phyloP scores from a whole-genome alignment of 2,888 invertebrate species.

The Toxonevra muliebris region DNA sequence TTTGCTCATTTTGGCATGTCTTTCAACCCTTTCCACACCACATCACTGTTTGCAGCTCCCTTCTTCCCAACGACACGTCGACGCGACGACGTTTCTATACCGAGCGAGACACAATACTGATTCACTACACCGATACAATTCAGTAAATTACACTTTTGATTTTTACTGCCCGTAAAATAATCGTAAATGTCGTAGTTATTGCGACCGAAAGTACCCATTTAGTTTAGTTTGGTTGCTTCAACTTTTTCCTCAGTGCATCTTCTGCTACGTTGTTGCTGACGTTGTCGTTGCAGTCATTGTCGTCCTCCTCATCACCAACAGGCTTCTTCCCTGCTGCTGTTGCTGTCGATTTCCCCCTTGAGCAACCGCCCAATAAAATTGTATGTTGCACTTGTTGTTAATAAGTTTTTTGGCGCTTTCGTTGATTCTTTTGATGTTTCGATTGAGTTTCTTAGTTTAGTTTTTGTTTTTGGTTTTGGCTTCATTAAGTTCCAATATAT shows the following conservation, averaged over 20 bases:
- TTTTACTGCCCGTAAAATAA: constrained; percentile 66
- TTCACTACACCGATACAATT: constrained; percentile 47
- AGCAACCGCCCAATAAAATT: too few relatives aligned
- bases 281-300: constrained; percentile 15
- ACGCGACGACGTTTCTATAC: constrained; percentile 29
- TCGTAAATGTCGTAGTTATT: constrained; percentile 65
- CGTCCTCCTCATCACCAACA: background rate
- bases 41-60: constrained; percentile 39
- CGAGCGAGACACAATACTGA: constrained; percentile 34
- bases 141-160: constrained; percentile 65
- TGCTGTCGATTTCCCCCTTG: too few relatives aligned
- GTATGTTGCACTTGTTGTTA: background rate
- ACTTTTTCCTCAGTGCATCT: constrained; percentile 56
- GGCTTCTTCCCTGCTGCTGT: too few relatives aligned
- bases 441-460: background rate
- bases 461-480: constrained; percentile 22
- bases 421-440: too few relatives aligned
- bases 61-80: constrained; percentile 42
- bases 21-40: too few relatives aligned
- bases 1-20: constrained; percentile 42
- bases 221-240: constrained; percentile 46
- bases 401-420: background rate
- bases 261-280: constrained; percentile 13
- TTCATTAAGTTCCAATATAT: constrained; percentile 35
- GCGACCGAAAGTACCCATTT: constrained; percentile 65